Conservation (phyloP, 2,113 vertebrate species). For the Steatornis caripensis region DNA sequence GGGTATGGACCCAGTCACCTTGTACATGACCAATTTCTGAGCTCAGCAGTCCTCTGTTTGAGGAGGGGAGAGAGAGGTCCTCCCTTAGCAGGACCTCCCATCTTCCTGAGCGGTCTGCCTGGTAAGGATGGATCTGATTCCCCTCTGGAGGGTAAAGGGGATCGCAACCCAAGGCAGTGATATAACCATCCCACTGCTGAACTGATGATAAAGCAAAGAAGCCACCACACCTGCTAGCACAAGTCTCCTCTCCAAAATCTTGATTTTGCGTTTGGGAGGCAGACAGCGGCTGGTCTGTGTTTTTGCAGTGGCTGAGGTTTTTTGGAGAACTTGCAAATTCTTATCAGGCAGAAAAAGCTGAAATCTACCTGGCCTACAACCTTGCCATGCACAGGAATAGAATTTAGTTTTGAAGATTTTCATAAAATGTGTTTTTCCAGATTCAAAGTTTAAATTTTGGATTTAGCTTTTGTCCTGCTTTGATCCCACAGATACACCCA, state of each 20-base stretch:
- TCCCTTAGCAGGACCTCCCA: no score
- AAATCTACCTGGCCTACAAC: not conserved
- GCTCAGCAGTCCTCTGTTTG: no score
- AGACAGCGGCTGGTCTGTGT: not conserved
- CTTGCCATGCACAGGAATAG: not conserved
- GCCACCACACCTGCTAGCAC: not conserved
- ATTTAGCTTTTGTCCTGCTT: not conserved
- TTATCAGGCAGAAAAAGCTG: not conserved
- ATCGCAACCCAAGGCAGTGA: not conserved
- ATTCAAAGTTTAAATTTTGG: not conserved
- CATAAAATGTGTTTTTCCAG: not conserved
- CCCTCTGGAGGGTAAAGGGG: not conserved
- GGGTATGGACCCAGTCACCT: no score
- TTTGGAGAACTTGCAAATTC: rapidly evolving
- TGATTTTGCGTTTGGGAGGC: not conserved
- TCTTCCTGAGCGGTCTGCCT: not conserved
- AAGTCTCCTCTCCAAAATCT: not conserved
- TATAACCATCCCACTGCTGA: not conserved
- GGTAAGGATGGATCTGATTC: not conserved
- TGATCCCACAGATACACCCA: not conserved
- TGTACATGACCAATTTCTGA: no score
- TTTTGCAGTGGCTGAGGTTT: not conserved
- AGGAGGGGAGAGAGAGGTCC: no score
- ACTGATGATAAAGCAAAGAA: not conserved
- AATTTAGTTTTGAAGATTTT: not conserved